Conservation (phyloP, 2,113 vertebrate species). For the Petroica traversi region DNA sequence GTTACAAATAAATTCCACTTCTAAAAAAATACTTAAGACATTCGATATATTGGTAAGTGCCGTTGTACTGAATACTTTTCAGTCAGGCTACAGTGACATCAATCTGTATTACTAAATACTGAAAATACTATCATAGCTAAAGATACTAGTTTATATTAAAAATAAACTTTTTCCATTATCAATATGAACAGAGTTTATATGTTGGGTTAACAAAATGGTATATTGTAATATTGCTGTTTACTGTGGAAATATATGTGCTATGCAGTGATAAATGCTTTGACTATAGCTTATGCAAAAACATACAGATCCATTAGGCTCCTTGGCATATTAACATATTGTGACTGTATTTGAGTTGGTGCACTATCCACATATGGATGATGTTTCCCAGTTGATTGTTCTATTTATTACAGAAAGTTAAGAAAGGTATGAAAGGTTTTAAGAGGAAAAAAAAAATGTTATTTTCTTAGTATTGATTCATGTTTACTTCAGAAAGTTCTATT, state of each 20-base stretch:
- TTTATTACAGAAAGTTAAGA: background rate
- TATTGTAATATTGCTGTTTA: background rate
- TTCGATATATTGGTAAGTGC: background rate
- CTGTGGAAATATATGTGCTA: background rate
- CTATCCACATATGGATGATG: background rate
- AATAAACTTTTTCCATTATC: background rate
- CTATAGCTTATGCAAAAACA: background rate
- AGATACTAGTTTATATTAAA: background rate
- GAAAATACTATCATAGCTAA: background rate
- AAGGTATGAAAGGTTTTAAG: background rate
- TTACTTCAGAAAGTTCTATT: background rate
- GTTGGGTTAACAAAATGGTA: background rate
- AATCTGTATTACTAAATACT: background rate
- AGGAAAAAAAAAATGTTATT: rapidly evolving
- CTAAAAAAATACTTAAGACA: background rate
- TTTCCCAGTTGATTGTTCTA: background rate
- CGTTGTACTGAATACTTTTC: background rate
- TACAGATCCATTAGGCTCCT: background rate
- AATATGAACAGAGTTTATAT: background rate
- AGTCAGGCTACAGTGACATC: background rate
- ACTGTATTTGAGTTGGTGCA: background rate
- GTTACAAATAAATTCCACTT: background rate
- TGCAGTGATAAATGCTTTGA: background rate
- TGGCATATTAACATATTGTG: background rate
- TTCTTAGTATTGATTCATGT: background rate